Conservation (phyloP, 1,140 invertebrate genomes). For the Anastrepha ludens region DNA sequence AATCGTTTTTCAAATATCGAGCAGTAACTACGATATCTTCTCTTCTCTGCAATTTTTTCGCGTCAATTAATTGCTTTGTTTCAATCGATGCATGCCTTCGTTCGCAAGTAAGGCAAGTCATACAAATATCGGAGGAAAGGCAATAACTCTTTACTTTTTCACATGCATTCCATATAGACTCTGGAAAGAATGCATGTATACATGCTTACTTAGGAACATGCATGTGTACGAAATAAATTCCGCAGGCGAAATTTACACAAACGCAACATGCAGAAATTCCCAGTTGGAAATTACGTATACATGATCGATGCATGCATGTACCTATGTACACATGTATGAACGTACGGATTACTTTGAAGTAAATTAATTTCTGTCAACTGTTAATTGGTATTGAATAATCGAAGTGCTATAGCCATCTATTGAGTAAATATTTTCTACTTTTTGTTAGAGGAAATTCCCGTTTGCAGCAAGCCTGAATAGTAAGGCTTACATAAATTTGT, state of each 20-base stretch:
- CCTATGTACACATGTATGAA: background rate
- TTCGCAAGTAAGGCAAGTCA: background rate
- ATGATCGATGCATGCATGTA: background rate
- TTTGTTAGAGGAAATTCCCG: no score
- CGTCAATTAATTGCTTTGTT: conserved; percentile 49
- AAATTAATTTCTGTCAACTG: no score
- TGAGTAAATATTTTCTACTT: no score
- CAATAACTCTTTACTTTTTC: conserved; percentile 42
- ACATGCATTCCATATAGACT: background rate
- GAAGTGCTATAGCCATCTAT: no score
- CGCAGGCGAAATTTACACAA: no score
- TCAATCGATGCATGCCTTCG: conserved; percentile 14
- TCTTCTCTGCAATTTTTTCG: background rate
- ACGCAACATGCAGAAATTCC: no score
- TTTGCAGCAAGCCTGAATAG: no score
- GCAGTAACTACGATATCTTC: background rate
- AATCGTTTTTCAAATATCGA: conserved; percentile 13
- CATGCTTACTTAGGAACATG: background rate
- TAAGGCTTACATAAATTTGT: no score
- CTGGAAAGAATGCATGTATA: background rate
- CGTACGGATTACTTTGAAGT: background rate
- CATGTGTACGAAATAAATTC: background rate
- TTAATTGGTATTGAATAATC: no score
- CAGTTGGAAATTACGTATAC: no score
- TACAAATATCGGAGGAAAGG: conserved; percentile 16